These are phyloP conservation scores for Formica aserva DNA, from an alignment of 2,888 invertebrate genomes.

Conservation along the genomic window DNA sequence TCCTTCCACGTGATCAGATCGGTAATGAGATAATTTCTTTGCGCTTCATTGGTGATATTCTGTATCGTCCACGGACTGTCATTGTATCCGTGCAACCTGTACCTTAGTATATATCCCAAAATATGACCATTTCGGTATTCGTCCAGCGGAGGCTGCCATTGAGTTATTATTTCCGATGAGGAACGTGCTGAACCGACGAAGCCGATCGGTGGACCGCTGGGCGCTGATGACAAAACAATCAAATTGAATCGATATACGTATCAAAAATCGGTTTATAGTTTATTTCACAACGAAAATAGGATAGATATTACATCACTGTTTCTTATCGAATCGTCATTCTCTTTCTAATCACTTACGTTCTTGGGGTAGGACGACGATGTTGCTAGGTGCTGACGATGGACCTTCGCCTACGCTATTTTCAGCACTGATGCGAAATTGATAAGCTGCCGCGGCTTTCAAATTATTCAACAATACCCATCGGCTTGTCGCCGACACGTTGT, in stretches of 20 bases:
- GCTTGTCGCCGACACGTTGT: conserved; percentile 93
- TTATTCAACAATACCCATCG: conserved; percentile 93
- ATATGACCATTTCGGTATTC: conserved; percentile 98
- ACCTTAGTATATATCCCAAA: conserved; percentile 96
- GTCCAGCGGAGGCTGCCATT: conserved; percentile 98
- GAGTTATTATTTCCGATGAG: conserved; percentile 97
- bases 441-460: conserved; percentile 97
- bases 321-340: not conserved
- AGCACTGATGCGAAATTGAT: conserved; percentile 98
- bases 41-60: conserved; percentile 97
- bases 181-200: conserved; percentile 98
- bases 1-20: conserved; percentile 99
- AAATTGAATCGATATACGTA: not conserved
- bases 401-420: conserved; percentile 99
- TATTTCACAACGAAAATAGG: not conserved
- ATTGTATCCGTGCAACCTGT: conserved; percentile 96
- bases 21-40: conserved; percentile 95
- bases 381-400: conserved; percentile 95
- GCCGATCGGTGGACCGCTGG: conserved; percentile 97
- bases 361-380: conserved; percentile 96
- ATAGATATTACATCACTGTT: not conserved
- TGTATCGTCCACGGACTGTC: conserved; percentile 96
- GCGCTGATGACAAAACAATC: conserved; percentile 88
- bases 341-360: conserved; percentile 91
- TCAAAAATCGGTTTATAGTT: not conserved